Percentiles rank a stretch among this genome's conserved stretches.
Evolutionary conservation across 2,888 invertebrate genomes (phyloP).

Genomic region (Adelognathus sp.): DNA sequence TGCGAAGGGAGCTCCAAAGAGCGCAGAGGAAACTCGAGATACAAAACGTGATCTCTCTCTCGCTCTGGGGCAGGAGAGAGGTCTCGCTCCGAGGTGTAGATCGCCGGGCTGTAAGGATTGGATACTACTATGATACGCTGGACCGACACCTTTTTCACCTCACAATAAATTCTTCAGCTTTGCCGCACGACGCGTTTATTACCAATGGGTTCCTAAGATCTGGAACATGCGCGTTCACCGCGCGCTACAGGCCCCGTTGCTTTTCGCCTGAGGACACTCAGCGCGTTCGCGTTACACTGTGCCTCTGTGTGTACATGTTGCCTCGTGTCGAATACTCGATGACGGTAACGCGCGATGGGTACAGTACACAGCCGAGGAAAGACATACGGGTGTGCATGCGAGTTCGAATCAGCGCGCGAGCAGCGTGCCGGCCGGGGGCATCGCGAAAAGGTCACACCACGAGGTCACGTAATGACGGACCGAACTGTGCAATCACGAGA

Average conservation of each 20-base stretch:
- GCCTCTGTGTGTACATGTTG: background rate
- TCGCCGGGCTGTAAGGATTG: conserved; percentile 12
- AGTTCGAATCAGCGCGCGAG: conserved; percentile 29
- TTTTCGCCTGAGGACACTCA: conserved; percentile 45
- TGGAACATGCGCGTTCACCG: conserved; percentile 59
- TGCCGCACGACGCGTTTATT: background rate
- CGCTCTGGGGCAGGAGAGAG: background rate
- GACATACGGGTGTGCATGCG: conserved; percentile 1
- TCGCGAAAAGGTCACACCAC: conserved; percentile 72
- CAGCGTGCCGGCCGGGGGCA: conserved; percentile 71
- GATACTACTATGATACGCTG: conserved; percentile 49
- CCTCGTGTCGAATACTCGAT: background rate
- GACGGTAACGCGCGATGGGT: background rate
- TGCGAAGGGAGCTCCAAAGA: conserved; percentile 25
- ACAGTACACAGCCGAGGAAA: background rate
- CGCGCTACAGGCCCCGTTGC: conserved; percentile 19
- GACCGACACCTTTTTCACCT: conserved; percentile 44
- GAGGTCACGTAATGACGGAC: conserved; percentile 78
- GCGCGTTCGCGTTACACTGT: background rate
- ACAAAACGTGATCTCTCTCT: conserved; percentile 46
- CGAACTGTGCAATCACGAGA: conserved; percentile 79
- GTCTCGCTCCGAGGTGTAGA: conserved; percentile 25
- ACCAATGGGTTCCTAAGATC: conserved; percentile 50
- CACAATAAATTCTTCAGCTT: conserved; percentile 38
- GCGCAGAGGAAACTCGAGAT: conserved; percentile 42